Percentiles rank a stretch among this genome's conserved stretches.
phyloP scores from a whole-genome alignment of 2,113 vertebrate genomes.

The Acrocephalus kingi region DNA sequence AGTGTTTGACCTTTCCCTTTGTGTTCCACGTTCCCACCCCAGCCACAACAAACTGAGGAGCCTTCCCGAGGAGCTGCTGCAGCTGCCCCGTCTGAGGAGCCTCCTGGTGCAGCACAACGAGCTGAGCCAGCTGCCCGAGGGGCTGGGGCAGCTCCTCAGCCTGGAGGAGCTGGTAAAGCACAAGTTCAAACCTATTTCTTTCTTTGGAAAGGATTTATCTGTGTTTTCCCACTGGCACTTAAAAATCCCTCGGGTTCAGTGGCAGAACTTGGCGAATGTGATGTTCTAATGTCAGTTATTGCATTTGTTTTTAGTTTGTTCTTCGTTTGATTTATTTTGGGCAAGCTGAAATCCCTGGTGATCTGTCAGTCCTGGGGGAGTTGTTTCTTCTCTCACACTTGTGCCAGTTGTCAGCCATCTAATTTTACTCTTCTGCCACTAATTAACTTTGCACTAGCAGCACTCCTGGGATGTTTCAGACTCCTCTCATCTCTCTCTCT shows the following conservation, averaged over 20 bases:
- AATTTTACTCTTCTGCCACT: constrained; percentile 4
- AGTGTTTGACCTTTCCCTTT: neutral
- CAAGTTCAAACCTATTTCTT: neutral
- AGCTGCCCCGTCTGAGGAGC: constrained; percentile 79
- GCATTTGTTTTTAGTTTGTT: neutral
- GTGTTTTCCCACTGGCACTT: neutral
- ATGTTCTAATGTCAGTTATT: neutral
- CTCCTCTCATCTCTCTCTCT: neutral
- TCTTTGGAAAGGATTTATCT: neutral
- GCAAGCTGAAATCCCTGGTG: neutral
- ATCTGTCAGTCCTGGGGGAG: neutral
- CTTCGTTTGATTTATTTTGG: neutral
- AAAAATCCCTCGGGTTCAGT: accelerated
- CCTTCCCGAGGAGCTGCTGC: constrained; percentile 81
- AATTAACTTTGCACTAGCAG: constrained; percentile 24
- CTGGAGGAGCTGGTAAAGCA: constrained; percentile 89
- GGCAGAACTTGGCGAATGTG: neutral
- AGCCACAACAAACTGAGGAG: constrained; percentile 90
- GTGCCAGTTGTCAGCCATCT: neutral
- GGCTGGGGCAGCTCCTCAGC: constrained; percentile 80
- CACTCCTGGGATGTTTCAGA: neutral
- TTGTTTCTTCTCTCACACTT: neutral
- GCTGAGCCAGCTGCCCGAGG: constrained; percentile 79
- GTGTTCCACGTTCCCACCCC: neutral
- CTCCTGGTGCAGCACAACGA: constrained; percentile 89